A percentile compares a stretch with the other conserved stretches of the same genome.
These are phyloP conservation scores for Gambusia affinis DNA, from an alignment of 2,113 vertebrate genomes.

Conservation along the genomic window DNA sequence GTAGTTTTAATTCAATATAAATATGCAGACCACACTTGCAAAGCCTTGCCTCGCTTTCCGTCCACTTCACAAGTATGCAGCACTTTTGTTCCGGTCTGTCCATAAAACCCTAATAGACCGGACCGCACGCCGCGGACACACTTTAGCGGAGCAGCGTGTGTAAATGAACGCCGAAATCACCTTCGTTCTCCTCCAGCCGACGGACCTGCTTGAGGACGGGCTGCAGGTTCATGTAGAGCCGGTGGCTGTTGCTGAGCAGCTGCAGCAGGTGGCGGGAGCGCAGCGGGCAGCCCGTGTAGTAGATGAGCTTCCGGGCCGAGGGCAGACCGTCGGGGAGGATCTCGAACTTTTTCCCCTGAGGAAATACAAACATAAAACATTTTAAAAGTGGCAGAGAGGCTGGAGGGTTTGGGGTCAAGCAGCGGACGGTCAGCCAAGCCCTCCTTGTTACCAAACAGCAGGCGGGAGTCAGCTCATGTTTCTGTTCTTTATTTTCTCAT, in stretches of 20 bases:
- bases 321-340: constrained; percentile 95
- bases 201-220: constrained; percentile 93
- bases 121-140: background rate
- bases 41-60: too few species aligned
- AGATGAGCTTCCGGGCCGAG: constrained; percentile 94
- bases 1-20: too few species aligned
- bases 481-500: constrained; percentile 44
- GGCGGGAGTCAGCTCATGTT: background rate
- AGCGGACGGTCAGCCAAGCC: constrained; percentile 1
- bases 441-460: constrained; percentile 10
- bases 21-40: too few species aligned
- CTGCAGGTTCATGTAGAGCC: constrained; percentile 98
- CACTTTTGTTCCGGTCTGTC: too few species aligned
- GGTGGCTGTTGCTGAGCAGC: constrained; percentile 96
- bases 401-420: constrained; percentile 8
- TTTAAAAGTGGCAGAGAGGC: constrained; percentile 24
- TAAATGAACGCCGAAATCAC: constrained; percentile 65
- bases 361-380: background rate
- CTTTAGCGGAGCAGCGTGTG: background rate
- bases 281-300: constrained; percentile 94
- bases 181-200: constrained; percentile 94
- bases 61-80: too few species aligned
- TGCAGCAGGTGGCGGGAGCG: constrained; percentile 95
- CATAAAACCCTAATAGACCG: too few species aligned
- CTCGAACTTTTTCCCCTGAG: constrained; percentile 97